These are phyloP conservation scores for Quadroppia sp. DNA, from an alignment of 2,888 invertebrate species.

Conservation along the genomic window DNA sequence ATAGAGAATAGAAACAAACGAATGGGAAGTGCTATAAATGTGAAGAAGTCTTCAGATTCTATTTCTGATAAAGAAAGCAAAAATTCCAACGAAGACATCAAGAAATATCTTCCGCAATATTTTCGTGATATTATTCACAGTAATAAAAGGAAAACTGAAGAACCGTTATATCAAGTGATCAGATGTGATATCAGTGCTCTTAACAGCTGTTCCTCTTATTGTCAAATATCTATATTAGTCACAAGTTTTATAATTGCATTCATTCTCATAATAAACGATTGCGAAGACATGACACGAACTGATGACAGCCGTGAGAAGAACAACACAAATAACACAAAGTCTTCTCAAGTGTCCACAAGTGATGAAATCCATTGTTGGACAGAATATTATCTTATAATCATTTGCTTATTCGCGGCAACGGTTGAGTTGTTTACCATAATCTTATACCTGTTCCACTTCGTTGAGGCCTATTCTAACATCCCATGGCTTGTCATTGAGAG, in stretches of 20 bases:
- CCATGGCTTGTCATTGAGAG: constrained; percentile 1
- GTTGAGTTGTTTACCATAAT: not conserved
- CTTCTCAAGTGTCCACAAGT: not conserved
- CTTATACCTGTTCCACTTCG: not conserved
- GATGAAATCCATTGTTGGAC: not conserved
- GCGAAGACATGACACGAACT: not conserved
- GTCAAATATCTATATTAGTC: not conserved
- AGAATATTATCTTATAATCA: not conserved
- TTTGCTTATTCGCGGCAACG: not conserved
- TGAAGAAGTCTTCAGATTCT: too few relatives aligned
- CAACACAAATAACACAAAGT: not conserved
- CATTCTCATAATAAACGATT: not conserved
- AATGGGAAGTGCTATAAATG: too few relatives aligned
- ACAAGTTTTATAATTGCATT: not conserved
- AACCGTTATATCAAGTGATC: not conserved
- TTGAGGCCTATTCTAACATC: not conserved
- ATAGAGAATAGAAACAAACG: too few relatives aligned
- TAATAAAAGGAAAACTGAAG: not conserved
- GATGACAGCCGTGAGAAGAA: not conserved
- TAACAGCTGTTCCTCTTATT: not conserved
- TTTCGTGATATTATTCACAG: not conserved
- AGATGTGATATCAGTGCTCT: not conserved
- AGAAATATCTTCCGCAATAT: not conserved
- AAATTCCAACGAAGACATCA: too few relatives aligned
- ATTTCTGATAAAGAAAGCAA: too few relatives aligned